phyloP scores from a whole-genome alignment of 2,113 vertebrate genomes.

The Amphiprion percula region DNA sequence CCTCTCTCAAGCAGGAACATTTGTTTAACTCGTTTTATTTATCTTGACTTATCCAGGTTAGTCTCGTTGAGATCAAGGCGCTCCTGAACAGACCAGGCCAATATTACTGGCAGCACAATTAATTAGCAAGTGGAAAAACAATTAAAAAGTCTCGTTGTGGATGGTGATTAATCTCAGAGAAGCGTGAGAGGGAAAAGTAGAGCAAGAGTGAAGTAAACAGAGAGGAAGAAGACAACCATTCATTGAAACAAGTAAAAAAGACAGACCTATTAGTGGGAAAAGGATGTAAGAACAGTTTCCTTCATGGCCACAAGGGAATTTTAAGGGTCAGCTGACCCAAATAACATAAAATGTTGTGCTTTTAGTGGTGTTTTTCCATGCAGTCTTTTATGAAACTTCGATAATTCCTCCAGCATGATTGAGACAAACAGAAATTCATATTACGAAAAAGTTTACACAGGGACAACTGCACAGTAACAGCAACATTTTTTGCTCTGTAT shows the following conservation, averaged over 20 bases:
- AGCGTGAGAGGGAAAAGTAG: slow-evolving; percentile 27
- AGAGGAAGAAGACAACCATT: slow-evolving; percentile 17
- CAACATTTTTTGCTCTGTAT: no score
- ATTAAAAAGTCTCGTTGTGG: slow-evolving; percentile 33
- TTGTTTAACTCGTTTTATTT: slow-evolving; percentile 47
- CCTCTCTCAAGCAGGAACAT: slow-evolving; percentile 28
- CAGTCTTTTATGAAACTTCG: no score
- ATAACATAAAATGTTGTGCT: no score
- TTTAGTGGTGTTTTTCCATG: no score
- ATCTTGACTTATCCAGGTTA: slow-evolving; percentile 49
- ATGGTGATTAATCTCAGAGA: slow-evolving; percentile 40
- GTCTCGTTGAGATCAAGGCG: slow-evolving; percentile 33
- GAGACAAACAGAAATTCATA: no score
- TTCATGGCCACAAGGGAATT: neutral
- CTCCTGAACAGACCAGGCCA: slow-evolving; percentile 2
- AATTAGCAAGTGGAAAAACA: slow-evolving; percentile 51
- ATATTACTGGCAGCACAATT: slow-evolving; percentile 17
- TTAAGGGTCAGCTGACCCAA: neutral
- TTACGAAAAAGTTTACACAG: no score
- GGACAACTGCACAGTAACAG: no score
- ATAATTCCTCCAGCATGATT: no score
- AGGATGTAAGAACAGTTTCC: neutral
- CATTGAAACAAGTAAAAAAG: slow-evolving; percentile 9
- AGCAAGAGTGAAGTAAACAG: slow-evolving; percentile 20
- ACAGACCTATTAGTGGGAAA: neutral